Conservation (phyloP, 2,113 vertebrate genomes). For the Rhodinocichla rosea region DNA sequence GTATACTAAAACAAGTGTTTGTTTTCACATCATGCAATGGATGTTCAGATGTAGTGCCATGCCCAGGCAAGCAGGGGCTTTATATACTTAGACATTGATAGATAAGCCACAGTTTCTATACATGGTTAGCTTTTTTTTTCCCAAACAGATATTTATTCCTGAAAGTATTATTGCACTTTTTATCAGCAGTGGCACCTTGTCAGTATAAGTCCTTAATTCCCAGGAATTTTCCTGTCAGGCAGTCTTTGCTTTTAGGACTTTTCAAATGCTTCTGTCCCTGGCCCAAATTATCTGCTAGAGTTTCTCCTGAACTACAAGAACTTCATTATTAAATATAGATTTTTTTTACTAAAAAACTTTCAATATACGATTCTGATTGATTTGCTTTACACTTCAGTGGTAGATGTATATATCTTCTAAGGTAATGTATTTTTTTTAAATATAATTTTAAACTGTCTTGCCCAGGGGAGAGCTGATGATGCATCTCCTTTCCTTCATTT, state of each 20-base stretch:
- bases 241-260: background rate
- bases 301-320: background rate
- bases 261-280: background rate
- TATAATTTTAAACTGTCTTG: background rate
- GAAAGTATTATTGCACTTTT: background rate
- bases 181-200: background rate
- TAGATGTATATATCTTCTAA: background rate
- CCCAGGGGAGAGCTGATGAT: background rate
- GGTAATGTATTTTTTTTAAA: background rate
- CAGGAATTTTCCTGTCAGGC: background rate
- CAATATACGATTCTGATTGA: background rate
- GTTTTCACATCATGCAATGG: background rate
- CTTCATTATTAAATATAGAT: background rate
- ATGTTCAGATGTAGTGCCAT: background rate
- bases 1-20: background rate
- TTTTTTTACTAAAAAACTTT: background rate
- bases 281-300: background rate
- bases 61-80: background rate
- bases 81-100: background rate
- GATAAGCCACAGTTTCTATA: background rate
- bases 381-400: background rate
- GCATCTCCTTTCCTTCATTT: background rate
- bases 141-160: background rate
- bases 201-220: background rate
- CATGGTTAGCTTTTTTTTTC: background rate